A percentile compares a stretch with the other conserved stretches of the same genome.
These are phyloP conservation scores for Schizotus pectinicornis DNA, from an alignment of 2,888 invertebrate species.

Conservation along the genomic window DNA sequence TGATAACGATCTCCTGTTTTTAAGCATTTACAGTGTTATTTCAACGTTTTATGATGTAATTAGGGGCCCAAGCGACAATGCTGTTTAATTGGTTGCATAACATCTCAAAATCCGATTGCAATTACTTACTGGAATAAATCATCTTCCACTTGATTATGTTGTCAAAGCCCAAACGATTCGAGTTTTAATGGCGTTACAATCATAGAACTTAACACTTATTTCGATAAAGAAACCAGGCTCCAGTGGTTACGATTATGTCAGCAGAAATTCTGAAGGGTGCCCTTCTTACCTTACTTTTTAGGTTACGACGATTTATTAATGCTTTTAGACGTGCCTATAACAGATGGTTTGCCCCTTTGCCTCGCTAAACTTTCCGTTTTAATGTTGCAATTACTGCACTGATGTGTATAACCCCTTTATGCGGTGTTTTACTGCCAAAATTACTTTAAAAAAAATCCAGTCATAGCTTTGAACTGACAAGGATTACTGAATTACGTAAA, in stretches of 20 bases:
- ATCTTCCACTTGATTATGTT: slow-evolving; percentile 9
- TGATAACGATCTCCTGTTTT: slow-evolving; percentile 14
- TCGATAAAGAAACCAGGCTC: too few species aligned
- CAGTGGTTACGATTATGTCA: too few species aligned
- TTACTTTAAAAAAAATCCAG: not conserved
- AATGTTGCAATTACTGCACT: slow-evolving; percentile 9
- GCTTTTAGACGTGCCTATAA: slow-evolving; percentile 19
- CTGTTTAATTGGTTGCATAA: slow-evolving; percentile 28
- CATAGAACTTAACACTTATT: not conserved
- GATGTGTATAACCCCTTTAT: slow-evolving; percentile 3
- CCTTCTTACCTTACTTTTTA: slow-evolving; percentile 6
- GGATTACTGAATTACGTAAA: not conserved
- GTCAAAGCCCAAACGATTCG: slow-evolving; percentile 8
- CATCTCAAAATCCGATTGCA: slow-evolving; percentile 1
- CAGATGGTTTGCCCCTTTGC: slow-evolving; percentile 19
- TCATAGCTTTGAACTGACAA: not conserved
- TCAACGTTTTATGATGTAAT: slow-evolving; percentile 10
- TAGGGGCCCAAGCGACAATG: slow-evolving; percentile 8
- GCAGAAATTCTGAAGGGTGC: not conserved
- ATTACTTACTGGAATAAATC: slow-evolving; percentile 4
- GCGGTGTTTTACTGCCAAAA: not conserved
- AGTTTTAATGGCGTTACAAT: not conserved
- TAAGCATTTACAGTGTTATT: slow-evolving; percentile 6
- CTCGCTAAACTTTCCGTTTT: slow-evolving; percentile 13
- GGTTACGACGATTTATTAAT: slow-evolving; percentile 19